Evolutionary conservation across 2,797 vertebrate genomes (phyloP), one percentile per base, ranked within the genome.

Genomic region (Tiaroga cobitis): DNA sequence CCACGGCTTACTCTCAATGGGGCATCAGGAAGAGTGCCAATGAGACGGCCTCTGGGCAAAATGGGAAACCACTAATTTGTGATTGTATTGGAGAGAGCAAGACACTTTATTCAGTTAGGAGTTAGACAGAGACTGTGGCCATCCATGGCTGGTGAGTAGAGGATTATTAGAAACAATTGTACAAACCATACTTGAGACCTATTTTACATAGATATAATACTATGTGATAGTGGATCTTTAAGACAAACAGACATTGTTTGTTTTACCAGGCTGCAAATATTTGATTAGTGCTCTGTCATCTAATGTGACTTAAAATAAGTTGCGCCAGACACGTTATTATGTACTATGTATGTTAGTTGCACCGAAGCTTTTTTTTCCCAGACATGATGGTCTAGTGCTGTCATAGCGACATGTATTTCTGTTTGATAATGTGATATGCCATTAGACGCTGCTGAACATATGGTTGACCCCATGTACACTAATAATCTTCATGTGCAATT

Each of bases 81-180:
- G 68, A 81, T 43, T 74, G 18, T 34, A 46, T 7, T 29, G 39
- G 39, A 65, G 54, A 79, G 24, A 54, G 11, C 54, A 13, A 76
- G 34, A 24, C 4, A 74, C 61, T 16, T 77, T 77, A 78, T 73
- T 46, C 67, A 75, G 72, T 69, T 56, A 37, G 32, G 70, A 81
- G 16, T 80, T 78, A 41, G 21, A 78, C 72, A 70, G 78, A 72
- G 78, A 72, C 73, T 83, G 83, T 80, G 79, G 26, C 70, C 29
- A 63, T 81, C 69, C 86, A 93, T 94, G 93, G 81, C 92, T 89
- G 93, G 94, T 95, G 83, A 91, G 93, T 78, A 59, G 51, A 87
- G 21, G 43, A 59, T 51, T 73, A 43, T 80, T 75, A 4, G 32
- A 56, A 84, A 69, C 43, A 10, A 37, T 41, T 46, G 19, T 24